Percentiles rank a stretch among this genome's conserved stretches.
phyloP scores from a whole-genome alignment of 2,113 vertebrate species.

The Corythornis cristatus region DNA sequence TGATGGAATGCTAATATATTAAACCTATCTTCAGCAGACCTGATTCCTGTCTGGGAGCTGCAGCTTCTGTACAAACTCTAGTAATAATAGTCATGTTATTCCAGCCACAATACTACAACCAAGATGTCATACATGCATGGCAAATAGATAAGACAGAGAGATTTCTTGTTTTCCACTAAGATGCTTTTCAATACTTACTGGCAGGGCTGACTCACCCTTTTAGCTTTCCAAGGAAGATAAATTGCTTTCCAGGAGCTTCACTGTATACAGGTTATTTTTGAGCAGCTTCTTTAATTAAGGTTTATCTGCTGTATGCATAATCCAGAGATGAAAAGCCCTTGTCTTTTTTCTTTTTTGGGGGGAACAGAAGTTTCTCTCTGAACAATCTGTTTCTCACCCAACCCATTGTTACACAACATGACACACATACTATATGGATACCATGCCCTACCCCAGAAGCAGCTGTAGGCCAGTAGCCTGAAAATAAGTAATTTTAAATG shows the following conservation, averaged over 20 bases:
- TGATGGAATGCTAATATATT: background rate
- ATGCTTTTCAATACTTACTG: conserved; percentile 24
- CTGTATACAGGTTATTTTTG: conserved; percentile 32
- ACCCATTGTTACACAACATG: conserved; percentile 4
- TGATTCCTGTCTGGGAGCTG: background rate
- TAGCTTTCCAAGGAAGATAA: conserved; percentile 57
- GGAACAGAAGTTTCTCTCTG: background rate
- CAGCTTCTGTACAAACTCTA: background rate
- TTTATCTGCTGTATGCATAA: conserved; percentile 25
- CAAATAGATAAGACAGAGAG: conserved; percentile 7
- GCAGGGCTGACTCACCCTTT: conserved; percentile 39
- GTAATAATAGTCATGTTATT: background rate
- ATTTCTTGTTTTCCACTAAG: conserved; percentile 33
- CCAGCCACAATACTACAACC: background rate
- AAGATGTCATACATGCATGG: background rate
- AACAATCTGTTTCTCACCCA: conserved; percentile 37
- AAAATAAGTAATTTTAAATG: background rate
- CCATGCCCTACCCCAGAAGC: background rate
- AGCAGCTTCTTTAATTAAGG: conserved; percentile 24
- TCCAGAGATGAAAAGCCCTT: background rate
- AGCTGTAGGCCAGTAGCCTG: background rate
- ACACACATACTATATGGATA: background rate
- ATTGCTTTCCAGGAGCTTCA: conserved; percentile 52
- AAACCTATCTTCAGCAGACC: background rate
- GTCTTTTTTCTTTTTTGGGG: background rate